Evolutionary conservation across 1,140 invertebrate genomes (phyloP), one percentile per base, ranked within the genome.

Genomic region (Cydia amplana): DNA sequence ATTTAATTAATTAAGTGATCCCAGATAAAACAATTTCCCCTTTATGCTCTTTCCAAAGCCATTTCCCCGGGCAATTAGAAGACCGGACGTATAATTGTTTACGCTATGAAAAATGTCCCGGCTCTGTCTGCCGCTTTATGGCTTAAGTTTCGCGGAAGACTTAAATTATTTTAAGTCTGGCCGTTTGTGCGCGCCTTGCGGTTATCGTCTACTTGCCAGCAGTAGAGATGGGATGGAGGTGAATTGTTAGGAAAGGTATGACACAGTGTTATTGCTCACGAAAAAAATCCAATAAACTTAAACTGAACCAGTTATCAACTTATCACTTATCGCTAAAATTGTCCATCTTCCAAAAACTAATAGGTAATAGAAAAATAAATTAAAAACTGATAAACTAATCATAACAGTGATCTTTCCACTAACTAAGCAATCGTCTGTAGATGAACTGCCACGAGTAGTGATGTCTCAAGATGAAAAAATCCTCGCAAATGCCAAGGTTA

Each of bases 151-250:
- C 81, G 82, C 77, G 84, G 81, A 76, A 76, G 77, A 80, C 83
- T 86, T 87, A 83, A 86, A 87, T 87, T 87, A 87, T 88, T 87
- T 89, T 88, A 88, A 88, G 84, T 87, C 79, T 82, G 81, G 73
- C 85, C 79, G 80, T 85, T 86, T 84, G 79, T 73, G 81, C 80
- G 81, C 81, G 84, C 79, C 83, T 87, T 86, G 88, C 81, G 88
- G 88, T 87, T 86, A 89, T 89, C 84, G 83, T 85, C 84, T 82
- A 51, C 74, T 79, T 67, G 65, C 14, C 25, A 36, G 2, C 16
- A 16, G 32, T 18, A 70, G 16, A 36, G 32, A 70, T 12, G 14
- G 65, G 16, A 18, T 18, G 36, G 65, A 70, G 36, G 32, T 70
- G 65, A 18, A 60, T 23, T 60, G 18, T 23, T 60, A 10, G 5